Percentiles rank a stretch among this genome's conserved stretches.
Conservation (phyloP, 1,140 invertebrate species). For the Caenorhabditis tropicalis region DNA sequence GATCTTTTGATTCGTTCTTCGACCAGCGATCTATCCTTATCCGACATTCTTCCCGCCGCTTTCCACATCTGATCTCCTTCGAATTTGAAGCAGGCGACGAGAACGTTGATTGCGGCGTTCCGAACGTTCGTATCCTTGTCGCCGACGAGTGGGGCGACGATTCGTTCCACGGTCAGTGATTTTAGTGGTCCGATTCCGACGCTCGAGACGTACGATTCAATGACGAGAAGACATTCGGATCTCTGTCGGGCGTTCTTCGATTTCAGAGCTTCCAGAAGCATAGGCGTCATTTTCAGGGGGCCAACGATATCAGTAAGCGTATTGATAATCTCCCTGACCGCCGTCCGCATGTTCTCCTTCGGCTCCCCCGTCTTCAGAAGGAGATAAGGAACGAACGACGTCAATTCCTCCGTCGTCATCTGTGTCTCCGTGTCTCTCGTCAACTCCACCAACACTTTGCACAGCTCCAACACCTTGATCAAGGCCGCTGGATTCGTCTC, state of each 20-base stretch:
- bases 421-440: conserved; percentile 83
- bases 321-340: conserved; percentile 84
- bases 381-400: conserved; percentile 91
- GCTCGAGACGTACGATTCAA: conserved; percentile 84
- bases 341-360: conserved; percentile 89
- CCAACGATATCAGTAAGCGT: conserved; percentile 87
- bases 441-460: conserved; percentile 82
- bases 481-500: conserved; percentile 97
- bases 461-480: conserved; percentile 88
- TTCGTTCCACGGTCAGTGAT: conserved; percentile 81
- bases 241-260: conserved; percentile 91
- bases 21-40: conserved; percentile 90
- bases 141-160: conserved; percentile 90
- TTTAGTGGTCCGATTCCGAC: conserved; percentile 84
- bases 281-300: conserved; percentile 86
- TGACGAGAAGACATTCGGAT: conserved; percentile 90
- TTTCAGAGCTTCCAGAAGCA: conserved; percentile 91
- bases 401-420: conserved; percentile 87
- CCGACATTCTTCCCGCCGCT: conserved; percentile 88
- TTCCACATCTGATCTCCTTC: conserved; percentile 86
- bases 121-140: conserved; percentile 94
- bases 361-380: conserved; percentile 93
- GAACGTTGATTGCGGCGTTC: conserved; percentile 91
- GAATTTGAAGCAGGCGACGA: conserved; percentile 87
- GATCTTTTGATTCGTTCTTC: conserved; percentile 92